Percentiles rank a stretch among this genome's conserved stretches.
Evolutionary conservation across 2,113 vertebrate species (phyloP).

Genomic region (Marmota monax): DNA sequence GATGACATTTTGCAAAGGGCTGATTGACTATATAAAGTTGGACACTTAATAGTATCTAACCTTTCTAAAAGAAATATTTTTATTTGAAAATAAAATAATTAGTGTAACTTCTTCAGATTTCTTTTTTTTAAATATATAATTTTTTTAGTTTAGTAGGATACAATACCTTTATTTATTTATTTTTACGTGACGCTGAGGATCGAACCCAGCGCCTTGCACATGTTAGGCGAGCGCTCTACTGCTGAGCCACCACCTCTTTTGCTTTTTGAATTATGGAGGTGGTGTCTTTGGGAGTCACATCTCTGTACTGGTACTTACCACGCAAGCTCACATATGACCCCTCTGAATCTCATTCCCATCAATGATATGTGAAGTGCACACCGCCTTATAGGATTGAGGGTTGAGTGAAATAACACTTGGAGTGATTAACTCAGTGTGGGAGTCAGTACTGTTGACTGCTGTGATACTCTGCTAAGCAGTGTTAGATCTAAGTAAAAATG

Average conservation of each 20-base stretch:
- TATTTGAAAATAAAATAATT: constrained; percentile 48
- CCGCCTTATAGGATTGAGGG: neutral
- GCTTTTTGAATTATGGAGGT: neutral
- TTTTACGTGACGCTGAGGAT: too few species aligned
- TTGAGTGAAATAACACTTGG: neutral
- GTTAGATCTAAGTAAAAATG: constrained; percentile 20
- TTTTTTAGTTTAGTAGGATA: too few species aligned
- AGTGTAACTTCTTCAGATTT: neutral
- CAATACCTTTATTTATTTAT: neutral
- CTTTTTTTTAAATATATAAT: neutral
- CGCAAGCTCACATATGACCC: neutral
- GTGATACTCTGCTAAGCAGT: neutral
- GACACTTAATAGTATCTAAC: neutral
- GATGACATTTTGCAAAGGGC: neutral
- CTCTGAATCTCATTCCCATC: neutral
- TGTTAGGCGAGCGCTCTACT: too few species aligned
- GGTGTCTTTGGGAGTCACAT: neutral
- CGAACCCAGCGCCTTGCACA: too few species aligned
- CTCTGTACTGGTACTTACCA: neutral
- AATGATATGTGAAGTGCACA: neutral
- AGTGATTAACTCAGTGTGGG: neutral
- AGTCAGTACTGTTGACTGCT: neutral
- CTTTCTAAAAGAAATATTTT: constrained; percentile 29
- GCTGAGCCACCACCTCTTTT: neutral
- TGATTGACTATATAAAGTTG: neutral